A percentile compares a stretch with the other conserved stretches of the same genome.
Conservation (phyloP, 2,113 vertebrate species). For the Pavo muticus region DNA sequence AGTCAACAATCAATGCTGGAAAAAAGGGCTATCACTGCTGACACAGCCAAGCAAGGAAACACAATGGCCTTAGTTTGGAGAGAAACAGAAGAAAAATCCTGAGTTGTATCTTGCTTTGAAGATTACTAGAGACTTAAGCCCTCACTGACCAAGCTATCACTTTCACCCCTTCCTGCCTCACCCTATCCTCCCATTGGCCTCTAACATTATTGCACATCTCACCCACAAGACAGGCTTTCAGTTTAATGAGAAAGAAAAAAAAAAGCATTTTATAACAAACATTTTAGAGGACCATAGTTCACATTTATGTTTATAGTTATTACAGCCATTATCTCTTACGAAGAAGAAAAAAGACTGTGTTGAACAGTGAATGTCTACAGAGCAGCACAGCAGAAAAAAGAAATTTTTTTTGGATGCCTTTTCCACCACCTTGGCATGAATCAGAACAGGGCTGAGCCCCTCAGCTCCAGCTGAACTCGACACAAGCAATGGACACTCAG, state of each 20-base stretch:
- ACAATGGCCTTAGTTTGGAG: constrained; percentile 65
- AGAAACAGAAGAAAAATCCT: constrained; percentile 76
- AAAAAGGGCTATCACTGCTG: constrained; percentile 71
- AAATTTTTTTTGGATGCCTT: background rate
- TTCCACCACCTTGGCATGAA: background rate
- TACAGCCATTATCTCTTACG: constrained; percentile 26
- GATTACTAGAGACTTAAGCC: constrained; percentile 73
- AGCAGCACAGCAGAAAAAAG: background rate
- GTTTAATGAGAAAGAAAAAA: background rate
- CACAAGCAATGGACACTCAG: background rate
- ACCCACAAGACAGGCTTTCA: background rate
- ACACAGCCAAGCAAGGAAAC: constrained; percentile 75
- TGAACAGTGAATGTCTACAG: background rate
- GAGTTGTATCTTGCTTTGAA: constrained; percentile 72
- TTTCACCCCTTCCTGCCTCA: constrained; percentile 43
- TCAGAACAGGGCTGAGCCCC: background rate
- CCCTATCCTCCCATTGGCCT: constrained; percentile 15
- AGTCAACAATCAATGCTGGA: constrained; percentile 82
- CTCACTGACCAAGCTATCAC: constrained; percentile 46
- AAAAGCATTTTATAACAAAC: background rate
- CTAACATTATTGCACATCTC: background rate
- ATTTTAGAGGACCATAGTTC: constrained; percentile 19
- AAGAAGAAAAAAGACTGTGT: background rate
- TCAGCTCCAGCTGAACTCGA: constrained; percentile 29
- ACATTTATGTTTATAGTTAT: background rate